Conservation (phyloP, 1,140 invertebrate genomes). For the Mylabris phalerata region DNA sequence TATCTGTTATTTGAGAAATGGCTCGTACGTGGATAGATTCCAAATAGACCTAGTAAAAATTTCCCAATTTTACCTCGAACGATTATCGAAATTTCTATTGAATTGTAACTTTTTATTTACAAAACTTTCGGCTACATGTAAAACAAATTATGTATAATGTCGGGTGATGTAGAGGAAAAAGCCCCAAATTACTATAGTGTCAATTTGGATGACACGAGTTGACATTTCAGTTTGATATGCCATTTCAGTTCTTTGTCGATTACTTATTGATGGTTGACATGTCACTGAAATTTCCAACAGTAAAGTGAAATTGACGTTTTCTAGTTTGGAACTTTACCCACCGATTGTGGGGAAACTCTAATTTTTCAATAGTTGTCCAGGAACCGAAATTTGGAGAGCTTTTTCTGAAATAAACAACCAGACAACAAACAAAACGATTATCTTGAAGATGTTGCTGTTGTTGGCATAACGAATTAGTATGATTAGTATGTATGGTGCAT, state of each 20-base stretch:
- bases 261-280: conserved; percentile 11
- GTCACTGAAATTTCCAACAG: conserved; percentile 4
- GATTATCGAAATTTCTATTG: too few species aligned
- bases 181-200: conserved; percentile 14
- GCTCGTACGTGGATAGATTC: neutral
- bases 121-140: too few species aligned
- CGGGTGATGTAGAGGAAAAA: conserved; percentile 8
- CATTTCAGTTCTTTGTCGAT: conserved; percentile 12
- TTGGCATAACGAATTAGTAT: conserved; percentile 7
- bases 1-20: conserved; percentile 12
- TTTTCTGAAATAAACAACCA: too few species aligned
- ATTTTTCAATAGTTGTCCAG: too few species aligned
- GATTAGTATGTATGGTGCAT: conserved; percentile 12
- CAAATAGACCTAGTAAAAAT: neutral
- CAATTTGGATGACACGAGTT: conserved; percentile 13
- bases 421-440: too few species aligned
- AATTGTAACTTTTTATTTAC: too few species aligned
- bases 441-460: too few species aligned
- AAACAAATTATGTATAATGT: conserved; percentile 10
- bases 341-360: too few species aligned
- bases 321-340: too few species aligned
- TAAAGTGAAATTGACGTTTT: conserved; percentile 11
- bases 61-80: too few species aligned
- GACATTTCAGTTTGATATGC: conserved; percentile 15
- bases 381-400: too few species aligned